phyloP scores from a whole-genome alignment of 1,140 invertebrate genomes.

The Leptopilina boulardi region DNA sequence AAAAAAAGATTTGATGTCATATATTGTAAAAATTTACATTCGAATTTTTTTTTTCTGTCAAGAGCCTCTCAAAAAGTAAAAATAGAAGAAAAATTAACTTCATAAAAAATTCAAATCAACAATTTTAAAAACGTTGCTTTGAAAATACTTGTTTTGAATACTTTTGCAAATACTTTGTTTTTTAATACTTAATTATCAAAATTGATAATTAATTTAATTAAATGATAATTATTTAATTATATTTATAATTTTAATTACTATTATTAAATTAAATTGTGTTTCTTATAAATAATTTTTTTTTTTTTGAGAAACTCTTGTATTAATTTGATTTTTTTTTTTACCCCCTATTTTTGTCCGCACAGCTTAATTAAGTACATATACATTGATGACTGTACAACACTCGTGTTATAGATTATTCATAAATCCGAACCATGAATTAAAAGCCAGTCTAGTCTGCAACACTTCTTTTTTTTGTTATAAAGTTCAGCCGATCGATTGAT shows the following conservation, averaged over 20 bases:
- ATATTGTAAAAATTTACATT: constrained; percentile 4
- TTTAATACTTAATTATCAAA: no score
- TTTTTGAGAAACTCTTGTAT: constrained; percentile 22
- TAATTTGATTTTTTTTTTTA: background rate
- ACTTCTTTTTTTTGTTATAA: background rate
- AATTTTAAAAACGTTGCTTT: no score
- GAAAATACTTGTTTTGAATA: no score
- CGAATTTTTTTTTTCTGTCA: background rate
- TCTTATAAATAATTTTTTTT: no score
- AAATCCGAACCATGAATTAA: constrained; percentile 28
- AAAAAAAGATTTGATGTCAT: background rate
- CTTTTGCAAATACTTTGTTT: no score
- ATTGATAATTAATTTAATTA: no score
- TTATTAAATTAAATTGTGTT: no score
- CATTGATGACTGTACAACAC: constrained; percentile 12
- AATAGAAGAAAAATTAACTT: background rate
- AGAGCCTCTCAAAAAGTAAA: constrained; percentile 18
- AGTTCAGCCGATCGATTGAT: constrained; percentile 19
- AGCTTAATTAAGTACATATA: constrained; percentile 25
- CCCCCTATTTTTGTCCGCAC: background rate
- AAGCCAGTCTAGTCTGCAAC: constrained; percentile 14
- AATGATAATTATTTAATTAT: no score
- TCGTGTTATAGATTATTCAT: constrained; percentile 19
- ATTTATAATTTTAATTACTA: no score
- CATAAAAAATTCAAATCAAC: background rate